Conservation (phyloP, 2,113 vertebrate species). For the Heptranchias perlo region DNA sequence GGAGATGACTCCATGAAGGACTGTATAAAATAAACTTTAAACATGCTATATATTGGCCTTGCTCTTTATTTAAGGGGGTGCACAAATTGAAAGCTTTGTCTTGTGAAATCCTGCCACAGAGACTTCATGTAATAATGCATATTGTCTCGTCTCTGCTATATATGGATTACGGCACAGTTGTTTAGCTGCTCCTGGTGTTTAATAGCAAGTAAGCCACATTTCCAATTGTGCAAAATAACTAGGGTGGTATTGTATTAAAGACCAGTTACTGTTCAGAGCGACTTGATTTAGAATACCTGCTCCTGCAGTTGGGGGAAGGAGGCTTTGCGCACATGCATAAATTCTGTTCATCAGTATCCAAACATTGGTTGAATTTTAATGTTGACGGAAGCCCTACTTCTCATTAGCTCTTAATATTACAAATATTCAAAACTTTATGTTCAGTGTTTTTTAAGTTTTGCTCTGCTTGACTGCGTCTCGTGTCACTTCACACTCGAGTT, state of each 20-base stretch:
- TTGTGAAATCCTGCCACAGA: background rate
- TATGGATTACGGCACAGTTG: background rate
- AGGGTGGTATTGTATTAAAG: background rate
- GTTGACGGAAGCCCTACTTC: background rate
- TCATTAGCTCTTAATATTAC: background rate
- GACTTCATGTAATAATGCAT: background rate
- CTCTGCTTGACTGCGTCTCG: background rate
- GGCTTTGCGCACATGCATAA: background rate
- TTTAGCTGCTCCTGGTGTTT: background rate
- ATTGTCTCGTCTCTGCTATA: background rate
- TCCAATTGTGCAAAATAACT: background rate
- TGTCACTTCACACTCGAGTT: background rate
- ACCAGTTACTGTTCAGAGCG: background rate
- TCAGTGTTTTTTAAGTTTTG: background rate
- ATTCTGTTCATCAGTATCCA: background rate
- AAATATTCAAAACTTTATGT: background rate
- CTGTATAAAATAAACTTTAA: constrained; percentile 21
- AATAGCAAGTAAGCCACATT: background rate
- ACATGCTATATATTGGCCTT: background rate
- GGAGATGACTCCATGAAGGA: background rate
- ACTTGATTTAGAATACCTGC: background rate
- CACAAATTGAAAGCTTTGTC: background rate
- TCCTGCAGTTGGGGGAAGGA: background rate
- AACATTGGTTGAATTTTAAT: background rate
- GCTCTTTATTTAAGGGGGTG: background rate